phyloP scores from a whole-genome alignment of 2,797 vertebrate genomes.

The Aldrovandia affinis region DNA sequence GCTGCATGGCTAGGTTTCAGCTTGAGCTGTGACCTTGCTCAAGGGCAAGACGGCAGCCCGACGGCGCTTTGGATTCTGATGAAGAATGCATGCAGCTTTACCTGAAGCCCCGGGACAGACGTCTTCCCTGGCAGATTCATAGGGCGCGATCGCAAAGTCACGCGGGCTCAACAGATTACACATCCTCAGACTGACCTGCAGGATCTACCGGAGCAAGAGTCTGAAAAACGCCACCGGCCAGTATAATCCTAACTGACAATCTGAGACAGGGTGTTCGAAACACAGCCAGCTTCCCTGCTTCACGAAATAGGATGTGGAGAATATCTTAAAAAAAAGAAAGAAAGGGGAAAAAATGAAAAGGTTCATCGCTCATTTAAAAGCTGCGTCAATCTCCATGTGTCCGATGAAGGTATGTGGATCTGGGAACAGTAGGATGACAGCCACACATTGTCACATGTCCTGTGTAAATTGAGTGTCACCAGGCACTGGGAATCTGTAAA shows the following conservation, averaged over 20 bases:
- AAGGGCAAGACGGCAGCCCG: not conserved
- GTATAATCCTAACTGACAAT: constrained; percentile 3
- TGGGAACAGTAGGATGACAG: not conserved
- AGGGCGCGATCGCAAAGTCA: too few species aligned
- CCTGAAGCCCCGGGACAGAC: too few species aligned
- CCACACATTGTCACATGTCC: not conserved
- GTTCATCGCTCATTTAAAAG: not conserved
- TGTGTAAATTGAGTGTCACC: not conserved
- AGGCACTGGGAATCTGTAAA: not conserved
- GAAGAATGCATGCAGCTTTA: not conserved
- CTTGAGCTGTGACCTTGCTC: not conserved
- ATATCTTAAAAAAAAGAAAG: not conserved
- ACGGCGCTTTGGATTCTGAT: not conserved
- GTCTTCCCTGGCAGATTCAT: too few species aligned
- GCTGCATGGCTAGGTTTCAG: not conserved
- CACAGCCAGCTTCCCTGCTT: not conserved
- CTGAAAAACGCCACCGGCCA: not conserved
- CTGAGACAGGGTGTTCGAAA: not conserved
- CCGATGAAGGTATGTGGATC: not conserved
- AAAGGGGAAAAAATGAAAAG: not conserved
- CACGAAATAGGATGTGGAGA: not conserved
- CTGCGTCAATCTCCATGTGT: not conserved
- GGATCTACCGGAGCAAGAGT: not conserved
- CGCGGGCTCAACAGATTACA: not conserved
- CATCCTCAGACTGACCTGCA: not conserved